Percentiles rank a stretch among this genome's conserved stretches.
Conservation (phyloP, 2,888 invertebrate species). For the Athetis lepigone region DNA sequence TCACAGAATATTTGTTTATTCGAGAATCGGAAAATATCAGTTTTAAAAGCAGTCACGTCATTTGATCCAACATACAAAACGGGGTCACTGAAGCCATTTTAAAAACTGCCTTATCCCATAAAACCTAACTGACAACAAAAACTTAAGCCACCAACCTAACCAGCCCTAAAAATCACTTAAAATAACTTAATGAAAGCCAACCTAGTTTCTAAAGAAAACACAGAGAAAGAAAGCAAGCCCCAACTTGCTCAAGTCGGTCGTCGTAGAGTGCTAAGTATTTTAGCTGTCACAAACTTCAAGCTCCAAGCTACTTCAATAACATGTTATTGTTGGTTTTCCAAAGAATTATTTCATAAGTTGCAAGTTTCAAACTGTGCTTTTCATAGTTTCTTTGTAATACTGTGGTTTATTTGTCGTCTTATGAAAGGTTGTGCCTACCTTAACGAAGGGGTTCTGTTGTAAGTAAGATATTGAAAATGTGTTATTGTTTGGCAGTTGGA, state of each 20-base stretch:
- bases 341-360: constrained; percentile 57
- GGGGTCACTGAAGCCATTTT: too few relatives aligned
- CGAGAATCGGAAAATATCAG: too few relatives aligned
- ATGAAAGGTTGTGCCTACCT: background rate
- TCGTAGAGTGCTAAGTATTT: constrained; percentile 55
- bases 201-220: constrained; percentile 24
- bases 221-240: constrained; percentile 36
- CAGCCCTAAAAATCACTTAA: constrained; percentile 18
- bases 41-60: too few relatives aligned
- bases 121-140: too few relatives aligned
- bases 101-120: too few relatives aligned
- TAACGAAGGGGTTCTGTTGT: background rate
- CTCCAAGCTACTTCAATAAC: constrained; percentile 57
- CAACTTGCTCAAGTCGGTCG: constrained; percentile 26
- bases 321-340: constrained; percentile 58
- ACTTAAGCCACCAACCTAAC: background rate
- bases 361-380: constrained; percentile 28
- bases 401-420: background rate
- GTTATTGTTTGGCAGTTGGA: background rate
- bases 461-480: background rate
- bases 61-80: too few relatives aligned
- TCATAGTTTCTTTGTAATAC: constrained; percentile 9
- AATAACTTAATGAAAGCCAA: constrained; percentile 40
- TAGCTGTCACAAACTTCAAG: constrained; percentile 44
- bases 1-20: too few relatives aligned